Conservation (phyloP, 2,797 vertebrate species). For the Antennarius maculatus region DNA sequence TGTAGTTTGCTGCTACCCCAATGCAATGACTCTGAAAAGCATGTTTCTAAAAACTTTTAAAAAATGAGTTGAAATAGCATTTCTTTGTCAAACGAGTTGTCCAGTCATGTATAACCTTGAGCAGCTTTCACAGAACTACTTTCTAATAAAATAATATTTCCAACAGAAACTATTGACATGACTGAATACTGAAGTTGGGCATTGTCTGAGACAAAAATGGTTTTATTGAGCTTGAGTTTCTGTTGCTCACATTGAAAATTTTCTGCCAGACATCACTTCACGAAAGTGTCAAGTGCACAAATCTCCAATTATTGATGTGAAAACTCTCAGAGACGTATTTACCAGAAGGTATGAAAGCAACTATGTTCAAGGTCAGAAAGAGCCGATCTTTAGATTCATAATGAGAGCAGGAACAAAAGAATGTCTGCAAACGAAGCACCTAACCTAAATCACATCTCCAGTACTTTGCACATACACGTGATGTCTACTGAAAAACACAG, state of each 20-base stretch:
- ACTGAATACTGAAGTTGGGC: no score
- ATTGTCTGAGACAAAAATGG: not conserved
- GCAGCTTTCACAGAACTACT: not conserved
- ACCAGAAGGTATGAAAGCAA: no score
- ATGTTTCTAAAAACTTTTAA: no score
- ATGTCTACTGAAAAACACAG: slow-evolving; percentile 24
- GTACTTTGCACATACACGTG: not conserved
- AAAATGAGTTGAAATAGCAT: not conserved
- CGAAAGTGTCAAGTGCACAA: not conserved
- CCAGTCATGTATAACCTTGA: not conserved
- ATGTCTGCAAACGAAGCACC: slow-evolving; percentile 5
- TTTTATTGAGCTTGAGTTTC: not conserved
- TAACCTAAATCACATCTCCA: slow-evolving; percentile 2
- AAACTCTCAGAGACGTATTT: no score
- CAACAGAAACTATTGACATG: not conserved
- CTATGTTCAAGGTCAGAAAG: not conserved
- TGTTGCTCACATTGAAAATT: not conserved
- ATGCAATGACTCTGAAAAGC: no score
- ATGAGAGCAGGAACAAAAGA: not conserved
- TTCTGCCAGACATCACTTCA: not conserved
- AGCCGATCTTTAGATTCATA: not conserved
- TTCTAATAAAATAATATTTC: not conserved
- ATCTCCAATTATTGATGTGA: not conserved
- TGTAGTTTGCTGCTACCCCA: no score
- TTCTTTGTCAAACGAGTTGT: not conserved